A percentile compares a stretch with the other conserved stretches of the same genome.
These are phyloP conservation scores for Syngnathus floridae DNA, from an alignment of 2,113 vertebrate genomes.

Conservation along the genomic window DNA sequence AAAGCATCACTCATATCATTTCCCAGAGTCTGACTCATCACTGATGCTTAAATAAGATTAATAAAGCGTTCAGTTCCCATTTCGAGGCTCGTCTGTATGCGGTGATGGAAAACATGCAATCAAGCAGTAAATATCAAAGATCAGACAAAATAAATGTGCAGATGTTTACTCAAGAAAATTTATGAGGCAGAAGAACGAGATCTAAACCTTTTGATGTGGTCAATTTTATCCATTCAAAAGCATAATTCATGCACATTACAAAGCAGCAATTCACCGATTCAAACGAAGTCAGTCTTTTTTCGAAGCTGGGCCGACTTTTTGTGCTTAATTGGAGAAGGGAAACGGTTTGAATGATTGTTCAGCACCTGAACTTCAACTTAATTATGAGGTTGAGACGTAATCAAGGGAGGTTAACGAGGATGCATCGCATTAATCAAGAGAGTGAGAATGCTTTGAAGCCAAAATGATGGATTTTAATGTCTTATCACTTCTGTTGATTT, in stretches of 20 bases:
- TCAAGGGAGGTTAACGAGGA: conserved; percentile 59
- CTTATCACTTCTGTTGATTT: background rate
- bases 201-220: conserved; percentile 8
- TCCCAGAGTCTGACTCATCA: conserved; percentile 23
- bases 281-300: conserved; percentile 21
- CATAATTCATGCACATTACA: conserved; percentile 8
- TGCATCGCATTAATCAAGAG: conserved; percentile 41
- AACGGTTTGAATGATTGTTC: conserved; percentile 42
- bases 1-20: conserved; percentile 3
- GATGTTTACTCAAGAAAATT: conserved; percentile 18
- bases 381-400: conserved; percentile 47
- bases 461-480: conserved; percentile 6
- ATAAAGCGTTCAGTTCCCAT: conserved; percentile 32
- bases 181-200: conserved; percentile 3
- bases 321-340: conserved; percentile 22
- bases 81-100: conserved; percentile 30
- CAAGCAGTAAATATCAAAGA: conserved; percentile 29
- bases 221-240: conserved; percentile 10
- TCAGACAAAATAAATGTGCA: conserved; percentile 25
- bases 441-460: background rate
- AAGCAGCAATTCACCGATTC: conserved; percentile 19
- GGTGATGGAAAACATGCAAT: conserved; percentile 27
- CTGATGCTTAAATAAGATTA: conserved; percentile 44
- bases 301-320: conserved; percentile 18
- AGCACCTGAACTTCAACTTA: conserved; percentile 41